phyloP scores from a whole-genome alignment of 2,888 invertebrate genomes.

The Plusia festucae region DNA sequence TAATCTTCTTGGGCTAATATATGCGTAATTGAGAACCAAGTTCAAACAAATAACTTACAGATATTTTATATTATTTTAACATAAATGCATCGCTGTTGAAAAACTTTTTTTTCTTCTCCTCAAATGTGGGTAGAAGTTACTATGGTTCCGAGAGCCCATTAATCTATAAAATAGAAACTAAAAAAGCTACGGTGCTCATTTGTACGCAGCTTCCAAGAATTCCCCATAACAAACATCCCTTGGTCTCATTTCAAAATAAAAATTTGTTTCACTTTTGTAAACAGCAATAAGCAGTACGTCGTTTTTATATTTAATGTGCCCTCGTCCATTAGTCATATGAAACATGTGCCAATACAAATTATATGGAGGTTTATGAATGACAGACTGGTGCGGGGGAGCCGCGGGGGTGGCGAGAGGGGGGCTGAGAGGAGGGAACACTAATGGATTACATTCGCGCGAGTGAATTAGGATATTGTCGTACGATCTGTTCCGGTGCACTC shows the following conservation, averaged over 20 bases:
- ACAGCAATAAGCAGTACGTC: conserved; percentile 76
- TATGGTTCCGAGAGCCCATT: conserved; percentile 21
- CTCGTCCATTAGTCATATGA: conserved; percentile 88
- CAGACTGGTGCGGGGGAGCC: conserved; percentile 73
- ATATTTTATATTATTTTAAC: background rate
- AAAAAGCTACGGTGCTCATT: conserved; percentile 25
- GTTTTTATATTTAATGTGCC: conserved; percentile 81
- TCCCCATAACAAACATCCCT: conserved; percentile 29
- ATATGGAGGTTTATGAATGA: conserved; percentile 89
- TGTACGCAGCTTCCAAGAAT: conserved; percentile 37
- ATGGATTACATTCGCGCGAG: conserved; percentile 89
- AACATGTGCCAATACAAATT: conserved; percentile 89
- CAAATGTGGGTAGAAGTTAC: conserved; percentile 22
- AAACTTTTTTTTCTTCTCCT: too few relatives aligned
- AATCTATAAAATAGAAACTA: conserved; percentile 22
- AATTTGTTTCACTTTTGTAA: conserved; percentile 63
- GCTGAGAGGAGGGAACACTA: conserved; percentile 76
- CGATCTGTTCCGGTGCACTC: conserved; percentile 88
- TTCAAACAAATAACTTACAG: background rate
- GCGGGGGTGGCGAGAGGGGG: conserved; percentile 44
- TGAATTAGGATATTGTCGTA: conserved; percentile 89
- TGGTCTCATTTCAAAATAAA: conserved; percentile 52
- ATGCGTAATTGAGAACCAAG: conserved; percentile 3
- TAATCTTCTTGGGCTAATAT: background rate
- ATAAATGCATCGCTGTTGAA: background rate